Evolutionary conservation across 1,140 invertebrate genomes (phyloP).

Genomic region (Gonioctena quinquepunctata): DNA sequence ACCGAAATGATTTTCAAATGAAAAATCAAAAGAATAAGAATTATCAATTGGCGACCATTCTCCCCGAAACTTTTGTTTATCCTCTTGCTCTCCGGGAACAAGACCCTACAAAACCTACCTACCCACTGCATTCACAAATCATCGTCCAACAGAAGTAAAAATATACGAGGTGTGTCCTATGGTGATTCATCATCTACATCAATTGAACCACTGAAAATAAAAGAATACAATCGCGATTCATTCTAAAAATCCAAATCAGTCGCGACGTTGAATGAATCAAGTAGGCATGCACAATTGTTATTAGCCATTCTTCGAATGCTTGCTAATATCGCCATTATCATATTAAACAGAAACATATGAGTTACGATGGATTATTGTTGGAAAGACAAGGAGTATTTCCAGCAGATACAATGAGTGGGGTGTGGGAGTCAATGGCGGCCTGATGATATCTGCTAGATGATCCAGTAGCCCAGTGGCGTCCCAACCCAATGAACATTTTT

Average conservation of each 20-base stretch:
- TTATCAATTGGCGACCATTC: too few species aligned
- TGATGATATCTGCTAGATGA: neutral
- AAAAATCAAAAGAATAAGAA: too few species aligned
- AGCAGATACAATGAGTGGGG: constrained; percentile 11
- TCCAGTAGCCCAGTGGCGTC: neutral
- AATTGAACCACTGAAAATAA: neutral
- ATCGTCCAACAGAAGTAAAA: neutral
- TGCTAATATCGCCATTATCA: constrained; percentile 15
- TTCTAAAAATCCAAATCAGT: neutral
- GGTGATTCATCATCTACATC: neutral
- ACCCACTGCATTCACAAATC: too few species aligned
- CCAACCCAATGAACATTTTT: too few species aligned
- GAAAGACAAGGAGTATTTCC: constrained; percentile 18
- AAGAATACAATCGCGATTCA: neutral
- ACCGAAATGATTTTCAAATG: too few species aligned
- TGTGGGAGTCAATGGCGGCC: constrained; percentile 22
- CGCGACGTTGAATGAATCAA: constrained; percentile 3
- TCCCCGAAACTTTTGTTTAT: too few species aligned
- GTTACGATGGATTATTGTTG: constrained; percentile 19
- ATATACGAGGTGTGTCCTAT: neutral
- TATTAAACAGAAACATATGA: constrained; percentile 14
- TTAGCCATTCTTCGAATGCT: constrained; percentile 9
- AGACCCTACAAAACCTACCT: too few species aligned
- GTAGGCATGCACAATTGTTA: constrained; percentile 7
- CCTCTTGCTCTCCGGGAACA: too few species aligned